These are phyloP conservation scores for Lineus longissimus DNA, from an alignment of 1,140 invertebrate species.

Conservation along the genomic window DNA sequence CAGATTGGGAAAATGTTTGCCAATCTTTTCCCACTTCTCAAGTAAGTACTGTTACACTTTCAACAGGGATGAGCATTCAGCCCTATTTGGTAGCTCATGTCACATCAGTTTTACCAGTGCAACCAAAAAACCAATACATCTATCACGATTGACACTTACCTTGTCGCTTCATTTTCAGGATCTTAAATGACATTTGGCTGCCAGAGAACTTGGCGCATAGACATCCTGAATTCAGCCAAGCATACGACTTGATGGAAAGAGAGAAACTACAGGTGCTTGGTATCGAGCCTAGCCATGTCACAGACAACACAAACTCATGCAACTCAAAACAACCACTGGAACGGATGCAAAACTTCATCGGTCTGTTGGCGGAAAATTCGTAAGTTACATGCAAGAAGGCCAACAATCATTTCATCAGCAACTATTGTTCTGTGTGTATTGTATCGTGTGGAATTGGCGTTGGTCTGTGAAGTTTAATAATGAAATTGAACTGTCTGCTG, in stretches of 20 bases:
- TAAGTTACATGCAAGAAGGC: conserved; percentile 23
- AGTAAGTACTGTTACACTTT: conserved; percentile 29
- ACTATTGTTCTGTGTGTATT: too few relatives aligned
- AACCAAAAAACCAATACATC: too few relatives aligned
- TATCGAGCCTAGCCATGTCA: conserved; percentile 22
- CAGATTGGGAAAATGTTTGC: conserved; percentile 76
- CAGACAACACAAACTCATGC: conserved; percentile 39
- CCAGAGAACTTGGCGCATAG: conserved; percentile 63
- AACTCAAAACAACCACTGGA: conserved; percentile 61
- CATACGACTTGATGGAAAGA: conserved; percentile 67
- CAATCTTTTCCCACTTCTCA: conserved; percentile 67
- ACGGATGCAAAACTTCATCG: conserved; percentile 77
- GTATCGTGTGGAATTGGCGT: too few relatives aligned
- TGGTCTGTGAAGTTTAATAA: too few relatives aligned
- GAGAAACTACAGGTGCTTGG: conserved; percentile 58
- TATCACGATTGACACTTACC: too few relatives aligned
- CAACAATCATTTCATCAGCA: too few relatives aligned
- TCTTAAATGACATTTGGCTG: conserved; percentile 75
- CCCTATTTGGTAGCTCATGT: too few relatives aligned
- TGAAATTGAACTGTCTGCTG: too few relatives aligned
- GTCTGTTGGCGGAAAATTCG: conserved; percentile 65
- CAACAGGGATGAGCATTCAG: too few relatives aligned
- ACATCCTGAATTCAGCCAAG: conserved; percentile 64
- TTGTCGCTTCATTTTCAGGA: conserved; percentile 56
- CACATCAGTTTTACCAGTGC: too few relatives aligned